phyloP scores from a whole-genome alignment of 2,113 vertebrate species.

The Grammomys surdaster region DNA sequence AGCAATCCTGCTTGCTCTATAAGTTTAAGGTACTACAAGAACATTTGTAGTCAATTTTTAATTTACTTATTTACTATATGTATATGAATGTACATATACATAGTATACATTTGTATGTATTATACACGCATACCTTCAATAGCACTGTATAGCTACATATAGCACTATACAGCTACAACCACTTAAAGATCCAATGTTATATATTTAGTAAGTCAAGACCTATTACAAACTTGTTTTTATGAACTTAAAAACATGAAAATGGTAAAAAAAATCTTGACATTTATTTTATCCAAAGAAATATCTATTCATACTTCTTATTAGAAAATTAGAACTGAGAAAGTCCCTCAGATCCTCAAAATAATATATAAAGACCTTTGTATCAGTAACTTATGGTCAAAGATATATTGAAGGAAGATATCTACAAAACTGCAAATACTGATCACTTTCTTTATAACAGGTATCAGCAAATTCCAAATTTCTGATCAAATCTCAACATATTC shows the following conservation, averaged over 20 bases:
- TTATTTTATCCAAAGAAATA: conserved; percentile 6
- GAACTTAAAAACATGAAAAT: conserved; percentile 23
- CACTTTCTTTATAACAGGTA: not conserved
- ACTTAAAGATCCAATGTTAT: not conserved
- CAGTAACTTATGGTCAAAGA: conserved; percentile 10
- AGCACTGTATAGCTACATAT: not conserved
- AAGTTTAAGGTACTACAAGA: conserved; percentile 34
- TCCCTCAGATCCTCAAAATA: not conserved
- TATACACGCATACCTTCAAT: not conserved
- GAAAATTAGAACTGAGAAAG: conserved; percentile 47
- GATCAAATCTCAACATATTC: conserved; percentile 42
- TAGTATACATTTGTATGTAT: too few species aligned
- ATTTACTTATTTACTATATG: not conserved
- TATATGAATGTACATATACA: too few species aligned
- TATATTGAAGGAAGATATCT: conserved; percentile 29
- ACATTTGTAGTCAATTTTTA: not conserved
- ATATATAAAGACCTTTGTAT: not conserved
- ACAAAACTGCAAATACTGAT: not conserved
- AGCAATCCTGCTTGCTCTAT: not conserved
- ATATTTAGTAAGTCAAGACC: conserved; percentile 20
- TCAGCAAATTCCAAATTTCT: conserved; percentile 23
- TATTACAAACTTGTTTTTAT: conserved; percentile 29
- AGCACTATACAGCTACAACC: not conserved
- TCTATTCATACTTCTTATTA: not conserved
- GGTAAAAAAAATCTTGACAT: conserved; percentile 13